These are phyloP conservation scores for Ophion obscuratus DNA, from an alignment of 2,888 invertebrate species.

Conservation along the genomic window DNA sequence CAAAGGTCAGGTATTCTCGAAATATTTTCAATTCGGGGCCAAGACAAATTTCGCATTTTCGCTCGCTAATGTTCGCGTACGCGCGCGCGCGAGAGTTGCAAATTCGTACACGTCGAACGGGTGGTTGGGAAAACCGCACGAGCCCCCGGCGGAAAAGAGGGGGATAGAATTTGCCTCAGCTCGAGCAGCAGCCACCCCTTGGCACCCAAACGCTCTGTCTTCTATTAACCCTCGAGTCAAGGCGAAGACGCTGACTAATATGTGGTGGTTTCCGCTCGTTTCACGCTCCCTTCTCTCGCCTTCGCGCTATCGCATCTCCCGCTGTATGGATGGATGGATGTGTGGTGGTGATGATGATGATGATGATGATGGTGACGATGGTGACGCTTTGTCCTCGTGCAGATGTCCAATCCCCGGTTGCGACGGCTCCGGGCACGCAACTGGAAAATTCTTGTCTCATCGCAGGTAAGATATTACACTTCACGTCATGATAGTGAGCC, in stretches of 20 bases:
- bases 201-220: constrained; percentile 63
- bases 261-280: constrained; percentile 83
- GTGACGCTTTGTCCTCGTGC: constrained; percentile 76
- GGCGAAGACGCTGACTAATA: constrained; percentile 83
- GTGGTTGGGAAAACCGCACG: constrained; percentile 58
- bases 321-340: constrained; percentile 75
- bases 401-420: constrained; percentile 98
- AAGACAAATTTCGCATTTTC: neutral
- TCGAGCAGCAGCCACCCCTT: constrained; percentile 35
- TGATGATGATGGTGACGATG: constrained; percentile 66
- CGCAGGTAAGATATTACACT: constrained; percentile 90
- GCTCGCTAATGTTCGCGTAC: neutral
- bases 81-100: neutral
- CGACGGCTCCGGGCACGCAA: constrained; percentile 99
- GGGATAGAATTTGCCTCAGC: constrained; percentile 65
- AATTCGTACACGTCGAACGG: constrained; percentile 44
- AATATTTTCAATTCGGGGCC: constrained; percentile 1
- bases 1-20: neutral
- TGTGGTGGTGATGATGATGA: constrained; percentile 71
- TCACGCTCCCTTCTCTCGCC: constrained; percentile 78
- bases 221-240: constrained; percentile 75
- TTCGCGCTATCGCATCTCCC: constrained; percentile 52
- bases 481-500: neutral
- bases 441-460: constrained; percentile 99
- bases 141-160: constrained; percentile 25